Base-by-base conservation (phyloP, 1,140 invertebrate genomes). In the Thalassaphorura encarpata region DNA sequence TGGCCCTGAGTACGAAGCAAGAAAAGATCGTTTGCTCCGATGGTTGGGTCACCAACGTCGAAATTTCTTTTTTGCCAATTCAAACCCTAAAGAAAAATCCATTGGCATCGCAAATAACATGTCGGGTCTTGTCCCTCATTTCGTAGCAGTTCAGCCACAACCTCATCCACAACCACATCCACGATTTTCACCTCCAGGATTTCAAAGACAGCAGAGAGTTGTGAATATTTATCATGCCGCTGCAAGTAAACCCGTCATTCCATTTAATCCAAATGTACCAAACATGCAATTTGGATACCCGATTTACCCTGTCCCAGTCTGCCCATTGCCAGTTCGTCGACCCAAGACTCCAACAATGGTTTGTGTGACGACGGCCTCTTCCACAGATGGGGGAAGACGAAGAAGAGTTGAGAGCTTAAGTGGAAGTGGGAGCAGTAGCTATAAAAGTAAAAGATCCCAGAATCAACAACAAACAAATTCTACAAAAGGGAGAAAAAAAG, bases 11-110 rank as follows among this genome's bases (percentile, higher is more conserved):
- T 60, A 60, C 47, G 52, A 61, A 48, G 59, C 58, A 4, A 63
- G 54, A 27, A 66, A 63, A 40, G 54, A 63, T 46, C 50, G 62
- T 15, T 56, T 66, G 13, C 28, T 63, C 4, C 40, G 54, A 8
- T 66, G 64, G 64, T 18, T 66, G 13, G 59, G 58, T 6, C 53
- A 66, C 42, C 61, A 66, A 26, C 23, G 51, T 6, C 50, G 47
- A 29, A 52, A 41, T n/a, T 33, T 53, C 11, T 53, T 58, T 36
- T 4, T 45, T 11, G 18, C 26, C 26, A 31, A 46, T 27, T 31
- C 45, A 41, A 36, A 36, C 33, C 33, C 33, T 36, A n/a, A n/a
- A 11, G 11, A 36, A 11, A n/a, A n/a, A 36, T 36, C n/a, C 33
- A 11, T 11, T 36, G 11, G n/a, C 33, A 36, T n/a, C 48, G 8